Conservation (phyloP, 2,113 vertebrate genomes). For the Trochalopteron elliotii region DNA sequence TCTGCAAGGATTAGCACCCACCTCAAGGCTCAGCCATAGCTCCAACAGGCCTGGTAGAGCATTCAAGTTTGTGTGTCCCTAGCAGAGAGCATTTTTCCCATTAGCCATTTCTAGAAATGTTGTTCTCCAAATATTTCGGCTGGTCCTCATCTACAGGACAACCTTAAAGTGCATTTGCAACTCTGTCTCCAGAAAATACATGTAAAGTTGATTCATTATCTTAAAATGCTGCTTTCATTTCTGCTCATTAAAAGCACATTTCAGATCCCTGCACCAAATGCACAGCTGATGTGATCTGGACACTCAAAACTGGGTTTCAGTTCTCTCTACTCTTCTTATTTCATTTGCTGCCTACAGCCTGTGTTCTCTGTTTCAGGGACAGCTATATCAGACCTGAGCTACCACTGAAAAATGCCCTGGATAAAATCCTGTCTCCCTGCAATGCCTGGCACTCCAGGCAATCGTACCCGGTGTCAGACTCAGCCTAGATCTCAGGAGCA, state of each 20-base stretch:
- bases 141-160: neutral
- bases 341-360: neutral
- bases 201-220: neutral
- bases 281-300: neutral
- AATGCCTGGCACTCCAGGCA: neutral
- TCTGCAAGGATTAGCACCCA: neutral
- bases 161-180: neutral
- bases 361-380: neutral
- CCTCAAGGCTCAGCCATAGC: neutral
- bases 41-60: neutral
- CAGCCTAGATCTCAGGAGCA: neutral
- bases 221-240: slow-evolving; percentile 40
- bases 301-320: neutral
- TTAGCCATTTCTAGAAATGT: neutral
- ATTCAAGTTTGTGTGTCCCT: neutral
- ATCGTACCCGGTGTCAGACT: neutral
- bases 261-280: neutral
- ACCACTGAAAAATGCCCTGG: neutral
- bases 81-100: neutral
- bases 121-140: neutral
- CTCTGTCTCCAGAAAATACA: neutral
- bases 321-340: neutral
- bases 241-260: slow-evolving; percentile 2
- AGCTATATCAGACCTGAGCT: neutral
- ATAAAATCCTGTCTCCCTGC: neutral